Percentiles rank a stretch among this genome's conserved stretches.
These are phyloP conservation scores for Vanacampus margaritifer DNA, from an alignment of 2,113 vertebrate genomes.

Conservation along the genomic window DNA sequence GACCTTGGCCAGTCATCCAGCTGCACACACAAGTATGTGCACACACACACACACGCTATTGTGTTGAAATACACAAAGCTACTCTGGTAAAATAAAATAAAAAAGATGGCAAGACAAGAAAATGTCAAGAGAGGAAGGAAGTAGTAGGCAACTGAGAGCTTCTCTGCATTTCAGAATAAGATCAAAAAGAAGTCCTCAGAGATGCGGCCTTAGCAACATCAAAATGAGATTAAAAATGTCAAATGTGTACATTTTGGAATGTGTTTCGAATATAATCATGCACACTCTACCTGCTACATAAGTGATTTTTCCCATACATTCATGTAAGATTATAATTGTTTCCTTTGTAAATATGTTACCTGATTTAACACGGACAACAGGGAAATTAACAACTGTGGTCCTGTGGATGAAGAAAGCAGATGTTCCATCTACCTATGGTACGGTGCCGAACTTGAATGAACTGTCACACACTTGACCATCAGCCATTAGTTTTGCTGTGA, in stretches of 20 bases:
- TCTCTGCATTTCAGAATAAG: conserved; percentile 51
- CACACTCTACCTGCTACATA: conserved; percentile 13
- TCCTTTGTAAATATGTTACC: conserved; percentile 47
- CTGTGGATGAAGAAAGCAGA: conserved; percentile 66
- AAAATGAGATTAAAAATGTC: conserved; percentile 54
- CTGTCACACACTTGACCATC: no score
- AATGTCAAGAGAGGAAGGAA: conserved; percentile 26
- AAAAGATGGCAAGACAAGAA: conserved; percentile 1
- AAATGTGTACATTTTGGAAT: conserved; percentile 40
- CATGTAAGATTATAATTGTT: conserved; percentile 55
- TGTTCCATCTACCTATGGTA: conserved; percentile 51
- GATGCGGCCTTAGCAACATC: conserved; percentile 44
- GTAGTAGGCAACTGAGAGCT: conserved; percentile 27
- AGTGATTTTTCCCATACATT: conserved; percentile 20
- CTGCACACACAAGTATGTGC: conserved; percentile 36
- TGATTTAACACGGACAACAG: conserved; percentile 60
- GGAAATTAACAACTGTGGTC: conserved; percentile 44
- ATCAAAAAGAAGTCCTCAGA: conserved; percentile 54
- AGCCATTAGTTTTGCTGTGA: no score
- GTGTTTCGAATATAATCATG: conserved; percentile 28
- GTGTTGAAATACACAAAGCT: conserved; percentile 33
- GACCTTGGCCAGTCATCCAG: conserved; percentile 78
- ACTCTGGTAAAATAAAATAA: conserved; percentile 31
- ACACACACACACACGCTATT: conserved; percentile 11
- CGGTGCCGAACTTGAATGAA: no score